Evolutionary conservation across 37 sponge, comb jelly and placozoan genomes (phyloP), one percentile per base, ranked within the genome.

Genomic region (Aplysina aerophoba): DNA sequence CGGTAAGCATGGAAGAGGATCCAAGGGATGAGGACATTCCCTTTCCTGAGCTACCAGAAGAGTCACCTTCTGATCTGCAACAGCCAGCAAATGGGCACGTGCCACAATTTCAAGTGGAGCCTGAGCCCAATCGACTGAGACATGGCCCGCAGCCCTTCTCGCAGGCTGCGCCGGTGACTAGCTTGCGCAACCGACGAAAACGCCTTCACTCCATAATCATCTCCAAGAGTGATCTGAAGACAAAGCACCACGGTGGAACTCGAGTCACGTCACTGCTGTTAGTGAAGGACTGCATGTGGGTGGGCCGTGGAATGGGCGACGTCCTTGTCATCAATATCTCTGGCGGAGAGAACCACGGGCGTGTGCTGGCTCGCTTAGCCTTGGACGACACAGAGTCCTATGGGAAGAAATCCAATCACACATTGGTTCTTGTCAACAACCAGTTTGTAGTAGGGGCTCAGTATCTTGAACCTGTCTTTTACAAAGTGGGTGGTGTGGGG

Each of bases 221-320:
- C 2, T 36, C 41, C 15, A 75, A 75, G 24, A 17, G 3, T 36
- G 78, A 75, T 25, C 3, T 71, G 15, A 61, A 73, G 35, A 72
- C 37, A 84, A 75, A 67, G 25, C 89, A 85, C 41, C 89, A 88
- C 20, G 93, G 89, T 13, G 87, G 93, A 28, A 91, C 92, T 22
- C 93, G 95, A 24, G 86, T 88, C 33, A 95, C 95, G 41, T 90
- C 93, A 15, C 65, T 95, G 44, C 88, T 92, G 14, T 59, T 95
- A 11, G 91, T 95, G 30, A 86, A 84, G 20, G 78, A 92, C n/a
- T 87, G 93, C 33, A 86, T 96, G 15, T 96, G 97, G 97, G 89
- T 94, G 40, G 93, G 80, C 0, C 64, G 97, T 28, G 97, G 95
- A 25, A 96, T 96, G 97, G 97, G 97, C 0, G 97, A 96, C 60